Conservation (phyloP, 2,113 vertebrate species). For the Chitala chitala region DNA sequence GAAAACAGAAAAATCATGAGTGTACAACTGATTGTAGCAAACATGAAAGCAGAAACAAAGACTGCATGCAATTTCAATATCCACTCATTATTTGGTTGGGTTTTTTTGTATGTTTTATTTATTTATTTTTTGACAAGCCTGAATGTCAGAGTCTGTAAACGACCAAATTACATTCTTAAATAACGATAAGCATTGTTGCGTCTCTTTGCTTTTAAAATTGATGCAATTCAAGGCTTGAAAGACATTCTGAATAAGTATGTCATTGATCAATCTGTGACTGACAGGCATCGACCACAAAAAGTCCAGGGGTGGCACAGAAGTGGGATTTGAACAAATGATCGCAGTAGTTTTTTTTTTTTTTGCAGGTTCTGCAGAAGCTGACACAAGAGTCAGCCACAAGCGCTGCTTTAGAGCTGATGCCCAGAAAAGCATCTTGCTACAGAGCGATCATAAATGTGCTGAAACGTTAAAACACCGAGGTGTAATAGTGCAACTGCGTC, state of each 20-base stretch:
- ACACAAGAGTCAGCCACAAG: background rate
- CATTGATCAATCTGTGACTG: background rate
- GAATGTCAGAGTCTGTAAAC: background rate
- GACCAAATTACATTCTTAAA: background rate
- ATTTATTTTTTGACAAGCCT: too few relatives aligned
- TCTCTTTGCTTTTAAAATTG: background rate
- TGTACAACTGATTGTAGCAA: too few relatives aligned
- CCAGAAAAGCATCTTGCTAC: background rate
- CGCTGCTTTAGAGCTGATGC: background rate
- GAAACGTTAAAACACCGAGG: background rate
- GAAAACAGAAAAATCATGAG: too few relatives aligned
- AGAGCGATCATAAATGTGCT: background rate
- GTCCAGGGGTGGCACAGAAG: background rate
- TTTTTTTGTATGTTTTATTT: too few relatives aligned
- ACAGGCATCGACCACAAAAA: background rate
- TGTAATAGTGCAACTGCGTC: background rate
- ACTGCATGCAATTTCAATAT: too few relatives aligned
- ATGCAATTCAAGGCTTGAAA: background rate
- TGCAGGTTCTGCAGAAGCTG: background rate
- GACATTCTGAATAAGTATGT: background rate
- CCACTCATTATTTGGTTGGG: too few relatives aligned
- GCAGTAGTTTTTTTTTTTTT: background rate
- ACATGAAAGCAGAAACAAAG: too few relatives aligned
- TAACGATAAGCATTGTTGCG: background rate
- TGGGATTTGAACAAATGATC: slow-evolving; percentile 6